phyloP scores from a whole-genome alignment of 1,140 invertebrate genomes.

The Lasioglossum albipes region DNA sequence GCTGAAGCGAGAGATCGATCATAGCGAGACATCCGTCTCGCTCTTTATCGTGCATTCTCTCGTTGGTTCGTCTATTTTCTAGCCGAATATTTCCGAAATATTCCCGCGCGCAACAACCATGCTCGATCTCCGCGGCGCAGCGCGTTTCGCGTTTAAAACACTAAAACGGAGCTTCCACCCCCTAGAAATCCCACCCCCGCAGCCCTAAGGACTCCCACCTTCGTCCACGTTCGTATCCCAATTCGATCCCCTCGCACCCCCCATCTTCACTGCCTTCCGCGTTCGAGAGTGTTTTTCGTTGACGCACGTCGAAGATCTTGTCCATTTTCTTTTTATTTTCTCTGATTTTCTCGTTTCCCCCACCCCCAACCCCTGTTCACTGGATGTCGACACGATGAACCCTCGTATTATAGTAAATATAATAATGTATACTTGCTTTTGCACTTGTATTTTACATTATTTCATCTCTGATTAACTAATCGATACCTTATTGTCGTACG shows the following conservation, averaged over 20 bases:
- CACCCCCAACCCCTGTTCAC: too few species aligned
- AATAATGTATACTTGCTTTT: constrained; percentile 78
- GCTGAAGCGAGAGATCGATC: constrained; percentile 29
- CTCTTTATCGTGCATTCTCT: constrained; percentile 7
- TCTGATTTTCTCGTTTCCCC: too few species aligned
- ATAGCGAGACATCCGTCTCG: background rate
- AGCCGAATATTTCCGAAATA: background rate
- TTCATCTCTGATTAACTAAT: constrained; percentile 77
- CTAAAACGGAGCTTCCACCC: constrained; percentile 38
- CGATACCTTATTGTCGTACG: constrained; percentile 81
- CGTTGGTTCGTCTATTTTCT: background rate
- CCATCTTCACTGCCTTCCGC: background rate
- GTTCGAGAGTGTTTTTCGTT: constrained; percentile 2
- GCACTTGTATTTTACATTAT: constrained; percentile 79
- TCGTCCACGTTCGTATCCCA: too few species aligned
- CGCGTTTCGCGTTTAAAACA: constrained; percentile 27
- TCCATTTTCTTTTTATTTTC: too few species aligned
- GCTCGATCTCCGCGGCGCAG: constrained; percentile 52
- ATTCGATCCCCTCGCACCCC: background rate
- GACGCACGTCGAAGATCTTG: constrained; percentile 7
- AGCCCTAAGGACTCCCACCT: too few species aligned
- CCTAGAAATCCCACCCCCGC: background rate
- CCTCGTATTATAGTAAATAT: constrained; percentile 77
- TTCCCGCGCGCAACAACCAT: background rate
- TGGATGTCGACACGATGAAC: constrained; percentile 36